These are phyloP conservation scores for Corythucha ciliata DNA, from an alignment of 2,888 invertebrate genomes.

Conservation along the genomic window DNA sequence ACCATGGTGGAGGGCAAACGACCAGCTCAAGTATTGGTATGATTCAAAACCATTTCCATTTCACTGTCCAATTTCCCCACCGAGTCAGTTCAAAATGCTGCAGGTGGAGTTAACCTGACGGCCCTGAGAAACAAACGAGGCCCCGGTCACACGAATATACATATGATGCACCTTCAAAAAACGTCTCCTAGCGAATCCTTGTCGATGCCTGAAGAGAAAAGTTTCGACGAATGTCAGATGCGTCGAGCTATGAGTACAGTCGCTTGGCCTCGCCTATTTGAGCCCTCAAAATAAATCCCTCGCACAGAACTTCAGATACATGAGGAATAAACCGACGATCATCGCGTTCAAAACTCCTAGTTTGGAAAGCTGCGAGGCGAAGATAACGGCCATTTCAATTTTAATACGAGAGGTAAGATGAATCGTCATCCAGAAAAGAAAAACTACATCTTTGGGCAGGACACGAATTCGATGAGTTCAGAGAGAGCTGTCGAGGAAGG, in stretches of 20 bases:
- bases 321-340: slow-evolving; percentile 80
- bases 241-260: slow-evolving; percentile 54
- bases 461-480: slow-evolving; percentile 41
- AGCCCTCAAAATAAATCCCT: slow-evolving; percentile 70
- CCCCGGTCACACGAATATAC: slow-evolving; percentile 32
- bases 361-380: slow-evolving; percentile 60
- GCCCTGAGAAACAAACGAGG: slow-evolving; percentile 19
- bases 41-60: neutral
- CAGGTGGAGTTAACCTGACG: slow-evolving; percentile 26
- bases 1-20: slow-evolving; percentile 31
- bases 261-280: slow-evolving; percentile 57
- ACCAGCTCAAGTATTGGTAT: slow-evolving; percentile 30
- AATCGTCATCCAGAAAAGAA: neutral
- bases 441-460: slow-evolving; percentile 14
- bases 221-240: slow-evolving; percentile 60
- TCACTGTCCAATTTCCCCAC: neutral
- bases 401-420: slow-evolving; percentile 42
- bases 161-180: slow-evolving; percentile 48
- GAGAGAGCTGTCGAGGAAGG: slow-evolving; percentile 53
- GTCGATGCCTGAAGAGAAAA: slow-evolving; percentile 74
- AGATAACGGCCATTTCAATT: slow-evolving; percentile 40
- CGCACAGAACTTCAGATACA: slow-evolving; percentile 80
- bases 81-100: neutral
- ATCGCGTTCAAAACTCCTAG: slow-evolving; percentile 80
- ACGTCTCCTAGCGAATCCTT: slow-evolving; percentile 66